A percentile compares a stretch with the other conserved stretches of the same genome.
These are phyloP conservation scores for Denticeps clupeoides DNA, from an alignment of 2,797 vertebrate genomes.

Conservation along the genomic window DNA sequence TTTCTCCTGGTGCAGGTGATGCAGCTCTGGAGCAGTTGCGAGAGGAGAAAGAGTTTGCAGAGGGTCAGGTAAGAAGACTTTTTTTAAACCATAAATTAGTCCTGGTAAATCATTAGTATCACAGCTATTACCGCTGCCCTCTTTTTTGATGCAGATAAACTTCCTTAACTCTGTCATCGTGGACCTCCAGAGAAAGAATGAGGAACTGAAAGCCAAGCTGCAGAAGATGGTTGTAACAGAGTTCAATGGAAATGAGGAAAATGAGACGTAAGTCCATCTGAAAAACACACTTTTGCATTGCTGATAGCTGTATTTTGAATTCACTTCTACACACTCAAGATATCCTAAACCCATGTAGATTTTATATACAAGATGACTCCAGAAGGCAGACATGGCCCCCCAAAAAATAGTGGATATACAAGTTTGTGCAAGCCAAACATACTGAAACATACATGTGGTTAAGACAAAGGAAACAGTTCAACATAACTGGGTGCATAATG, in stretches of 20 bases:
- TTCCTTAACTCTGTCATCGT: slow-evolving; percentile 95
- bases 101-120: background rate
- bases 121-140: background rate
- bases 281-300: too few species aligned
- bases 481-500: too few species aligned
- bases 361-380: too few species aligned
- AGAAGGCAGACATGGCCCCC: too few species aligned
- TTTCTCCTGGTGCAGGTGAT: slow-evolving; percentile 52
- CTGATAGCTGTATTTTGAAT: too few species aligned
- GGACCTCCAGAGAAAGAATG: slow-evolving; percentile 88
- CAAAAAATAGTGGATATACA: too few species aligned
- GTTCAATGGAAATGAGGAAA: slow-evolving; percentile 77
- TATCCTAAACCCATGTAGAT: too few species aligned
- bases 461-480: too few species aligned
- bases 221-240: slow-evolving; percentile 84
- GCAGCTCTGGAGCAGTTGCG: slow-evolving; percentile 61
- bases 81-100: too few species aligned
- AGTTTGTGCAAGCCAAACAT: too few species aligned
- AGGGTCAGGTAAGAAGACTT: slow-evolving; percentile 73
- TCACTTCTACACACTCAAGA: too few species aligned
- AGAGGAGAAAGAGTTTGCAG: slow-evolving; percentile 78
- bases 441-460: too few species aligned
- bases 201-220: slow-evolving; percentile 85
- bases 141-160: slow-evolving; percentile 67
- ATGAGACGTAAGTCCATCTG: slow-evolving; percentile 64